phyloP scores from a whole-genome alignment of 2,888 invertebrate species.

The Neoascia interrupta region DNA sequence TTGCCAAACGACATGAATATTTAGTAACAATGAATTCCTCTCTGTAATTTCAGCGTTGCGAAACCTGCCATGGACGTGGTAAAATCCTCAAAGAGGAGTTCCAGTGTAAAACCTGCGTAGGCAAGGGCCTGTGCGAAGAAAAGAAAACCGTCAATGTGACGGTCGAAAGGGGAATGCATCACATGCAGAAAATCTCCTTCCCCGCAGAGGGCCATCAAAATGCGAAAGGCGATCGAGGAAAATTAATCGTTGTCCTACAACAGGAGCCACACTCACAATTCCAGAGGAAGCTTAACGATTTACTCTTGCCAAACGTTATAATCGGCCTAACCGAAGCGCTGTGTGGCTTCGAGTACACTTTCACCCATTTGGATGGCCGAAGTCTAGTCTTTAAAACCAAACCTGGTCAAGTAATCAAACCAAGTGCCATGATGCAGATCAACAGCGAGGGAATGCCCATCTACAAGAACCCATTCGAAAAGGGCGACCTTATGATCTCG shows the following conservation, averaged over 20 bases:
- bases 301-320: conserved; percentile 85
- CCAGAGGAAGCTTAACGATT: conserved; percentile 87
- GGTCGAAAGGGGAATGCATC: conserved; percentile 93
- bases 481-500: conserved; percentile 91
- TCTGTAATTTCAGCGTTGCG: conserved; percentile 80
- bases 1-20: too few species aligned
- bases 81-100: conserved; percentile 89
- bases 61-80: conserved; percentile 85
- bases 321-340: conserved; percentile 92
- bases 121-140: conserved; percentile 90
- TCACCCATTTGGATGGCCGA: conserved; percentile 95
- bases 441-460: conserved; percentile 95
- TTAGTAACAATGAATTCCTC: too few species aligned
- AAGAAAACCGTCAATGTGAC: conserved; percentile 92
- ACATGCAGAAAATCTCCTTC: conserved; percentile 92
- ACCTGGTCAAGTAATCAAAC: conserved; percentile 91
- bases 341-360: conserved; percentile 91
- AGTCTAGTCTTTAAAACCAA: conserved; percentile 88
- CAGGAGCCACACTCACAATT: conserved; percentile 90
- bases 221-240: conserved; percentile 91
- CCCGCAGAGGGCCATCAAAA: conserved; percentile 94
- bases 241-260: conserved; percentile 92
- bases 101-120: conserved; percentile 89
- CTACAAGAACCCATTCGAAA: conserved; percentile 90
- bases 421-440: conserved; percentile 89